A percentile compares a stretch with the other conserved stretches of the same genome.
Conservation (phyloP, 2,888 invertebrate species). For the Gryllus longicercus region DNA sequence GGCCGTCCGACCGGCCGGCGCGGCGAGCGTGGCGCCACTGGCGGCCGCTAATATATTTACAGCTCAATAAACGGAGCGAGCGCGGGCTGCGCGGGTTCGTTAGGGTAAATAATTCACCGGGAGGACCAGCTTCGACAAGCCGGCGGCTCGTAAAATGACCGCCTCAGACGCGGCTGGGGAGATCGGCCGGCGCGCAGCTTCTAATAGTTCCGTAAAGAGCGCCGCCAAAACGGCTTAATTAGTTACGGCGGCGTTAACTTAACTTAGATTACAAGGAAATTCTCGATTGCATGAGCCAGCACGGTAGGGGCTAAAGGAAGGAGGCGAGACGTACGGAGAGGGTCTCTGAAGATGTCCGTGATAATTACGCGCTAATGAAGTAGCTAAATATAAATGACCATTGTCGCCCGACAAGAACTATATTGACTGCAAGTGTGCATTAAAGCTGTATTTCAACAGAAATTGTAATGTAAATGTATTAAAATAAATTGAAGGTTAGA, state of each 20-base stretch:
- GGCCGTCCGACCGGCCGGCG: not conserved
- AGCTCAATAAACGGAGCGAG: not conserved
- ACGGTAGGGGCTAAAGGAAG: no score
- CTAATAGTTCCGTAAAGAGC: not conserved
- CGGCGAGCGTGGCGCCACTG: no score
- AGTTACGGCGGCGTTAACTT: not conserved
- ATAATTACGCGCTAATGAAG: no score
- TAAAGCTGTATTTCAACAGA: no score
- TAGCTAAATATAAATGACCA: no score
- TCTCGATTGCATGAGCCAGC: not conserved
- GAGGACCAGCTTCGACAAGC: not conserved
- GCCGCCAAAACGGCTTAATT: not conserved
- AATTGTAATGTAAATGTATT: no score
- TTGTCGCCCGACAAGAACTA: no score
- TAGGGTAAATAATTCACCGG: not conserved
- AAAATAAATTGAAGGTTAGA: no score
- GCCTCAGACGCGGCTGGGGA: not conserved
- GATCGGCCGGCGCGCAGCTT: not conserved
- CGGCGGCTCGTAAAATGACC: not conserved
- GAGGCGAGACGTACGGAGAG: no score
- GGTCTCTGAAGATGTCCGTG: no score
- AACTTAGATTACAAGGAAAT: conserved; percentile 3
- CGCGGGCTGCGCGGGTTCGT: not conserved
- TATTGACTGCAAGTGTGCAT: no score
- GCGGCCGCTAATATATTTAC: conserved; percentile 11